These are phyloP conservation scores for Linyphia triangularis DNA, from an alignment of 2,888 invertebrate genomes.

Conservation along the genomic window DNA sequence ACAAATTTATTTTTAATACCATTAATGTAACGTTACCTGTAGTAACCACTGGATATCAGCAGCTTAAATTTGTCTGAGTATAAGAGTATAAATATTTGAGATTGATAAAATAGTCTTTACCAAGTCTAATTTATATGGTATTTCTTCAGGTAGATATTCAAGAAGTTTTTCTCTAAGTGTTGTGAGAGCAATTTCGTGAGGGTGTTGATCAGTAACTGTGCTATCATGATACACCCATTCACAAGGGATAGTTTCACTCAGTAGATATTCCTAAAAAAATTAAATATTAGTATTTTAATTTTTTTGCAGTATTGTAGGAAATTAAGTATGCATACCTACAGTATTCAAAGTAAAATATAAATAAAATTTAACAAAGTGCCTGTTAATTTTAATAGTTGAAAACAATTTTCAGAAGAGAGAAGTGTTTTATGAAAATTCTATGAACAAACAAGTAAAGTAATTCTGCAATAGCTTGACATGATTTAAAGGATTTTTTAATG, in stretches of 20 bases:
- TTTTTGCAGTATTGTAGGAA: no score
- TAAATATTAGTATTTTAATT: no score
- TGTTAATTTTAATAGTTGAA: no score
- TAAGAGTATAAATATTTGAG: background rate
- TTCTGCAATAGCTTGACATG: no score
- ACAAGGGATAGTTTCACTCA: conserved; percentile 84
- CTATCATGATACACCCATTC: conserved; percentile 86
- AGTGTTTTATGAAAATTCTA: no score
- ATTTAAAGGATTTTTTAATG: no score
- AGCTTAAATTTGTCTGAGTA: background rate
- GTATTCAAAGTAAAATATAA: no score
- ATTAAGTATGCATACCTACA: no score
- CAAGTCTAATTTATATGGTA: conserved; percentile 88
- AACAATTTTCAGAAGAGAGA: no score
- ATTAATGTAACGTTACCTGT: background rate
- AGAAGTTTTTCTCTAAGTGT: conserved; percentile 91
- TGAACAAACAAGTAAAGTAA: no score
- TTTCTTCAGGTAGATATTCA: conserved; percentile 89
- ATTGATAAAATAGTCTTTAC: conserved; percentile 39
- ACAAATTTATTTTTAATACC: background rate
- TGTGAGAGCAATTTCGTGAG: conserved; percentile 85
- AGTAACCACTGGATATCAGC: no score
- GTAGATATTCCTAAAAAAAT: conserved; percentile 84
- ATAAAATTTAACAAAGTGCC: no score
- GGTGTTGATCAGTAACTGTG: conserved; percentile 87